These are phyloP conservation scores for Gobio occitaniae DNA, from an alignment of 2,797 vertebrate genomes.

Conservation along the genomic window DNA sequence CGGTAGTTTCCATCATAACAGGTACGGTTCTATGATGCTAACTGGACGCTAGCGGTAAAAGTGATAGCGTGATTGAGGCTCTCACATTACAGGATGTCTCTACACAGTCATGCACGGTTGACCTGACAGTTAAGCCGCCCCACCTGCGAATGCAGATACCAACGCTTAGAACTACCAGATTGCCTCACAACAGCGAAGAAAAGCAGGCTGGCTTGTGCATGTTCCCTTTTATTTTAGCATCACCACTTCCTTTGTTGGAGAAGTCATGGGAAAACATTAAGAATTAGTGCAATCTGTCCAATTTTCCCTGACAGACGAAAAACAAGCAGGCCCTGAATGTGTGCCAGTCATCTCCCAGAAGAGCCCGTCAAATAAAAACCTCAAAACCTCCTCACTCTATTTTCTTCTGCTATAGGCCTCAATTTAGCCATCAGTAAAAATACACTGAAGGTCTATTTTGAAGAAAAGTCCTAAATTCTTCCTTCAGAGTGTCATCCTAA, in stretches of 20 bases:
- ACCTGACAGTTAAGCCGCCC: slow-evolving; percentile 47
- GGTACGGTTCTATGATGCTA: neutral
- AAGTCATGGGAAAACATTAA: slow-evolving; percentile 21
- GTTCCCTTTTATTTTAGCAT: neutral
- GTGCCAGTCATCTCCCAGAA: slow-evolving; percentile 50
- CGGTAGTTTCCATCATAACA: slow-evolving; percentile 54
- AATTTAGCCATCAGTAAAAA: slow-evolving; percentile 44
- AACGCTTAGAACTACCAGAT: neutral
- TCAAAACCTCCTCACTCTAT: slow-evolving; percentile 41
- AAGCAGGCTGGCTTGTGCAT: neutral
- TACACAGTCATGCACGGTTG: slow-evolving; percentile 52
- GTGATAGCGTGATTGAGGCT: slow-evolving; percentile 17
- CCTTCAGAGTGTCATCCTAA: slow-evolving; percentile 64
- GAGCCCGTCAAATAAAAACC: slow-evolving; percentile 25
- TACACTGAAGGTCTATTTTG: slow-evolving; percentile 19
- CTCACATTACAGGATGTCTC: slow-evolving; percentile 56
- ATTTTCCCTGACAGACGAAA: slow-evolving; percentile 21
- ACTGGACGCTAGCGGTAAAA: neutral
- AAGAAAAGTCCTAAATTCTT: neutral
- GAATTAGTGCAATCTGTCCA: slow-evolving; percentile 34
- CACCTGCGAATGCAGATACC: slow-evolving; percentile 21
- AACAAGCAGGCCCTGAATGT: slow-evolving; percentile 25
- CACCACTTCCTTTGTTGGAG: slow-evolving; percentile 6
- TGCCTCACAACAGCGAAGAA: slow-evolving; percentile 5
- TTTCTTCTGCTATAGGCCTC: slow-evolving; percentile 23